Evolutionary conservation across 2,113 vertebrate genomes (phyloP).

Genomic region (Anser cygnoides): DNA sequence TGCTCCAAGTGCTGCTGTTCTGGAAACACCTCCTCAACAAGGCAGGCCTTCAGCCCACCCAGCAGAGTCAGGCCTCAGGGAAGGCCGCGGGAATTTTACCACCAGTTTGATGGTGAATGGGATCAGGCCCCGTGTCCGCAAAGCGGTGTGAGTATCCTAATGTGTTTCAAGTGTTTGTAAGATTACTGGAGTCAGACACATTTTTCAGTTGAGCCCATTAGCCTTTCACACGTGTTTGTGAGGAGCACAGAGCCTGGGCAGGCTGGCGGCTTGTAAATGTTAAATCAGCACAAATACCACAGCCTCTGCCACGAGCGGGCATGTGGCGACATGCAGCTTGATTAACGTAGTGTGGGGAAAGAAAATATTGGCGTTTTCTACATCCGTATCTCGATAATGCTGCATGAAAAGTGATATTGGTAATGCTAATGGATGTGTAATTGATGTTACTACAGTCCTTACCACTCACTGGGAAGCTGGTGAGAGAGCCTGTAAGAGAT

Average conservation of each 20-base stretch:
- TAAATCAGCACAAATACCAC: constrained; percentile 45
- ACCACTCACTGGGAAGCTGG: constrained; percentile 16
- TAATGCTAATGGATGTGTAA: constrained; percentile 69
- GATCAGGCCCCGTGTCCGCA: background rate
- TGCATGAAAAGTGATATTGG: constrained; percentile 41
- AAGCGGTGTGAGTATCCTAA: background rate
- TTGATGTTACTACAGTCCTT: constrained; percentile 52
- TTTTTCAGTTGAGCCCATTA: constrained; percentile 30
- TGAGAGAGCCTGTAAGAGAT: constrained; percentile 42
- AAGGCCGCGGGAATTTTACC: constrained; percentile 44
- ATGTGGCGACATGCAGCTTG: background rate
- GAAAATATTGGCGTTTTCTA: constrained; percentile 58
- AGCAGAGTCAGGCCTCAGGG: background rate
- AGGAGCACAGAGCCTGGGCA: constrained; percentile 10
- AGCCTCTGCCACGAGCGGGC: background rate
- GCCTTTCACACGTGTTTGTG: constrained; percentile 11
- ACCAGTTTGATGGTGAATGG: background rate
- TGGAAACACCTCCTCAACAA: background rate
- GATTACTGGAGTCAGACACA: background rate
- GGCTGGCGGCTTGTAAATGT: constrained; percentile 45
- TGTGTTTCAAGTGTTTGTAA: background rate
- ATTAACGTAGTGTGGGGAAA: constrained; percentile 60
- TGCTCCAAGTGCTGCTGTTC: background rate
- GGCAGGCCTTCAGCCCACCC: background rate
- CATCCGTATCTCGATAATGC: constrained; percentile 16